Percentiles rank a stretch among this genome's conserved stretches.
Conservation (phyloP, 35 echinoderm and acorn worm genomes). For the Strongylocentrotus purpuratus region DNA sequence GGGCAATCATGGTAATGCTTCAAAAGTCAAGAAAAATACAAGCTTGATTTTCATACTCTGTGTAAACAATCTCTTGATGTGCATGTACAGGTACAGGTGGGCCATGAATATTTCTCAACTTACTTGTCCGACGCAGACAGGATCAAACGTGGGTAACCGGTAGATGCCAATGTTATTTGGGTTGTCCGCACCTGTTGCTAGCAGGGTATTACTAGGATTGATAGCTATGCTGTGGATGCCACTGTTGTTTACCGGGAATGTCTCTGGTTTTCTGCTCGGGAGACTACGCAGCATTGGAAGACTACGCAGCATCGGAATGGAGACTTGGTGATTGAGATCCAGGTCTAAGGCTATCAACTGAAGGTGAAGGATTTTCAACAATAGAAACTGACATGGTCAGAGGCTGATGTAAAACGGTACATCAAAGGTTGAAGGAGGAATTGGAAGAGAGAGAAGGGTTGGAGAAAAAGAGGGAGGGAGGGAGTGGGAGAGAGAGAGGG, state of each 20-base stretch:
- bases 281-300: slow-evolving; percentile 72
- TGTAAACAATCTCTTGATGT: background rate
- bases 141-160: slow-evolving; percentile 87
- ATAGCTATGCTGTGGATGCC: slow-evolving; percentile 94
- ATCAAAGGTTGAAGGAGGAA: no score
- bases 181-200: slow-evolving; percentile 90
- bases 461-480: no score
- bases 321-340: slow-evolving; percentile 54
- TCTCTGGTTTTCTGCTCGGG: slow-evolving; percentile 2
- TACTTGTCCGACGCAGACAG: slow-evolving; percentile 88
- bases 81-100: background rate
- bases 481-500: no score
- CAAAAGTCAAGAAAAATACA: background rate
- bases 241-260: slow-evolving; percentile 34
- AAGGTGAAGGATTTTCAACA: background rate
- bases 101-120: slow-evolving; percentile 16
- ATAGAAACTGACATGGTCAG: background rate
- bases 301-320: slow-evolving; percentile 73
- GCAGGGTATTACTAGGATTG: slow-evolving; percentile 76
- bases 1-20: no score
- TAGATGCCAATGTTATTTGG: slow-evolving; percentile 90
- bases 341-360: slow-evolving; percentile 83
- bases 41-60: no score
- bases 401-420: no score
- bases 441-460: no score